Base-by-base conservation (phyloP, 2,888 invertebrate genomes). In the Chesias legatella region DNA sequence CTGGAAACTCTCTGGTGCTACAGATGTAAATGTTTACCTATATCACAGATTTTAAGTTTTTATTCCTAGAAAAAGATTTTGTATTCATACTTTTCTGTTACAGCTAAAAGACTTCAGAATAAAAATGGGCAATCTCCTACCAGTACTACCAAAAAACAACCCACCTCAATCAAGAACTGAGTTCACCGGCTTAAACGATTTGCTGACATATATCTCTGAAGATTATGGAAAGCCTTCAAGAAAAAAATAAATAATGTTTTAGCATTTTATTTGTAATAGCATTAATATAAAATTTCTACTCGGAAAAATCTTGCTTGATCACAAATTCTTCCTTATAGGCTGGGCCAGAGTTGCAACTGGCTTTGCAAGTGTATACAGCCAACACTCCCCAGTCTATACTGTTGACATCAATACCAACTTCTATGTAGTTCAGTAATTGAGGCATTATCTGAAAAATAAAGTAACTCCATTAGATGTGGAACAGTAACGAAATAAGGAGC, bases 371-470 rank as follows among this genome's bases (percentile, higher is more conserved):
- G 74, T 94, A 99, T 11, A 98, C 79, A 30, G 91, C 91, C 33
- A 99, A 74, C 9, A 95, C 92, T 10, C 98, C 98, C 96, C 97
- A 98, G 79, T 99, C 98, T 31, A 98, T 83, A 60, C 89, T 89
- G 44, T 90, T 88, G 1, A 90, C 67, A 29, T 90, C 73, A 48
- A 88, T 76, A 23, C 94, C 92, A 48, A 94, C 89, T 48, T 92
- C 88, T 11, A 95, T 85, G 58, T 91, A 90, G 62, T 92, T 92
- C 10, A 96, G 72, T 44, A 95, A 79, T 72, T 96, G 95, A 0
- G 96, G 95, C 93, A 96, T 93, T 32, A 97, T 89, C 92, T 96
- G 88, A 33, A 83, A 76, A 6, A 22, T 53, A 35, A 29, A 29
- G 42, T 10, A 25, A 10, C 20, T 22, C n/a, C 6, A 7, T 2